Evolutionary conservation across 2,113 vertebrate genomes (phyloP), one percentile per base, ranked within the genome.

Genomic region (Malurus elegans): DNA sequence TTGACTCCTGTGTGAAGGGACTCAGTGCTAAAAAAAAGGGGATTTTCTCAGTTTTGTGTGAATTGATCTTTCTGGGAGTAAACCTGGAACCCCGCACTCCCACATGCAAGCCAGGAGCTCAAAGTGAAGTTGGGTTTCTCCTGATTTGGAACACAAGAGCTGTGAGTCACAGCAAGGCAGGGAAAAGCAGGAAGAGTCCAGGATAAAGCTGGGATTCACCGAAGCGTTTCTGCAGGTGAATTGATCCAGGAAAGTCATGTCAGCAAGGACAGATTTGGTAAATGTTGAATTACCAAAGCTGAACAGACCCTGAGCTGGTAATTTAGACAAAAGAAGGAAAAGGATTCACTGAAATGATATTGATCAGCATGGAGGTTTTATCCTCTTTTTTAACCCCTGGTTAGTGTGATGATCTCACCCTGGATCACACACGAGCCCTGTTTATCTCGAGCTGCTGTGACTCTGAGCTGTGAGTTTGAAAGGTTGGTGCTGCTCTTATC

Each of bases 341-440:
- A 88, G 18, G 20, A 38, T 2, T 0, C 1, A 26, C 0, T 44
- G 45, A 56, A 69, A 29, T 5, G 44, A 6, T 45, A 38, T 4
- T 32, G 45, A 61, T 40, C 31, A 40, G 36, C 21, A 80, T 0
- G 2, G 53, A 26, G 44, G 42, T 57, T 79, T 61, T 47, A 47
- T 31, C 47, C 44, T 54, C 60, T 34, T 18, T 9, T 64, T 40
- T 18, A 71, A 31, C 10, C 48, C 18, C 13, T 0, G 7, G 28
- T 42, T 16, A 28, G 53, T 0, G 2, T 12, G 58, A 73, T 47
- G 38, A 16, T 48, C 58, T 56, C 66, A 25, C 48, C 28, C 25
- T 44, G 69, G 18, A 6, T 76, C 18, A n/a, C 5, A 0, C 29
- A 42, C 47, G n/a, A n/a, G n/a, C n/a, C n/a, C n/a, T n/a, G n/a